Percentiles rank a stretch among this genome's conserved stretches.
These are phyloP conservation scores for Matsumyia berberina DNA, from an alignment of 2,888 invertebrate genomes.

Conservation along the genomic window DNA sequence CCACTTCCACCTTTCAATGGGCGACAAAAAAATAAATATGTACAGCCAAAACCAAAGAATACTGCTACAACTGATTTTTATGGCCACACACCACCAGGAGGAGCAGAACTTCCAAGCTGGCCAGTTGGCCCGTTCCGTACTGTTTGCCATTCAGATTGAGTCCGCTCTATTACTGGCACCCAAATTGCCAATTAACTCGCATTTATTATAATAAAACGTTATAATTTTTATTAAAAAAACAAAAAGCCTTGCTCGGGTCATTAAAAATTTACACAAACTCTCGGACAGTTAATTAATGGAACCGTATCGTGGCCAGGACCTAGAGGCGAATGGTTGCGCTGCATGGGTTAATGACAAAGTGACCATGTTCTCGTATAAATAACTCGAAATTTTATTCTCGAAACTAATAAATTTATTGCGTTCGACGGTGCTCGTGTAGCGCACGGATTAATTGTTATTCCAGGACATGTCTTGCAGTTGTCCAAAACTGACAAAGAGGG, in stretches of 20 bases:
- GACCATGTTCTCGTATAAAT: constrained; percentile 50
- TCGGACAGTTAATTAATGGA: constrained; percentile 72
- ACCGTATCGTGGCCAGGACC: constrained; percentile 45
- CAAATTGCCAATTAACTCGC: constrained; percentile 77
- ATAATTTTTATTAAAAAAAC: constrained; percentile 77
- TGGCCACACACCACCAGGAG: background rate
- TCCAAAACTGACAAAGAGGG: background rate
- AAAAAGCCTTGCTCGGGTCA: constrained; percentile 47
- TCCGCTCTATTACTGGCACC: constrained; percentile 72
- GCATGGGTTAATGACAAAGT: constrained; percentile 39
- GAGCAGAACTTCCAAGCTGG: background rate
- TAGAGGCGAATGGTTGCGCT: constrained; percentile 11
- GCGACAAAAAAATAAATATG: constrained; percentile 3
- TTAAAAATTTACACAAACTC: constrained; percentile 72
- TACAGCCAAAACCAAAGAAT: constrained; percentile 28
- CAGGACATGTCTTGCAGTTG: constrained; percentile 57
- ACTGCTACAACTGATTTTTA: constrained; percentile 48
- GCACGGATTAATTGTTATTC: constrained; percentile 64
- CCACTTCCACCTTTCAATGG: constrained; percentile 2
- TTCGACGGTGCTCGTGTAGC: constrained; percentile 38
- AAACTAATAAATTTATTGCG: constrained; percentile 70
- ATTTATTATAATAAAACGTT: constrained; percentile 76
- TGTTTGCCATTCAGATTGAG: constrained; percentile 75
- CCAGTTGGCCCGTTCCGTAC: constrained; percentile 26
- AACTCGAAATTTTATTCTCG: constrained; percentile 54